Evolutionary conservation across 2,888 invertebrate species (phyloP), one percentile per base, ranked within the genome.

Genomic region (Gymnosoma rotundatum): DNA sequence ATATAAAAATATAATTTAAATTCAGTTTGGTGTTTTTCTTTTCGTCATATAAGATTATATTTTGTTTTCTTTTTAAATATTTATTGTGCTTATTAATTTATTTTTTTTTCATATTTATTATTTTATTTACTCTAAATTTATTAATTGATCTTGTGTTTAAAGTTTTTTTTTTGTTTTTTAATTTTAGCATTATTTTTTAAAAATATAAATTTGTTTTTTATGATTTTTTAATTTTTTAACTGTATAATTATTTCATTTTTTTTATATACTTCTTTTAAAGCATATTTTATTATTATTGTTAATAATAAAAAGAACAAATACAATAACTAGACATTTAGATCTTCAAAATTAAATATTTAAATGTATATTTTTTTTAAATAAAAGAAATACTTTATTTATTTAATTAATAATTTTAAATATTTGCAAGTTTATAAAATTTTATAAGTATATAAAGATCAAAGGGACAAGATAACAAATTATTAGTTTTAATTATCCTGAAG

Each of bases 21-120:
- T 20, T 7, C n/a, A 74, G 12, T 56, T 76, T 82, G 45, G 72
- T 78, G 50, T 76, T 84, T 58, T 66, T 73, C 86, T 70, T 73
- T 48, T 45, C 14, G 21, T 74, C n/a, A n/a, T n/a, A n/a, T 52
- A 69, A 50, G 21, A 20, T n/a, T 56, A 16, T 36, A 18, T 20
- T 52, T n/a, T 48, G 25, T 12, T 48, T 32, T 56, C 42, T 54
- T 36, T 75, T 58, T 73, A 58, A 52, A 20, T 61, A 12, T 9
- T 78, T 86, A 82, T 84, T 76, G 84, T 81, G 66, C 81, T 78
- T 56, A 36, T 67, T 56, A 9, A 32, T 45, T 42, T 45, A 79
- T 10, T 36, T 67, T 66, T 10, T 63, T 63, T 36, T 52, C 61
- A 63, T 69, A 74, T 79, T 78, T 87, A 87, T 87, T 88, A 89